Evolutionary conservation across 2,888 invertebrate species (phyloP), one percentile per base, ranked within the genome.

Genomic region (Catocala fraxini): DNA sequence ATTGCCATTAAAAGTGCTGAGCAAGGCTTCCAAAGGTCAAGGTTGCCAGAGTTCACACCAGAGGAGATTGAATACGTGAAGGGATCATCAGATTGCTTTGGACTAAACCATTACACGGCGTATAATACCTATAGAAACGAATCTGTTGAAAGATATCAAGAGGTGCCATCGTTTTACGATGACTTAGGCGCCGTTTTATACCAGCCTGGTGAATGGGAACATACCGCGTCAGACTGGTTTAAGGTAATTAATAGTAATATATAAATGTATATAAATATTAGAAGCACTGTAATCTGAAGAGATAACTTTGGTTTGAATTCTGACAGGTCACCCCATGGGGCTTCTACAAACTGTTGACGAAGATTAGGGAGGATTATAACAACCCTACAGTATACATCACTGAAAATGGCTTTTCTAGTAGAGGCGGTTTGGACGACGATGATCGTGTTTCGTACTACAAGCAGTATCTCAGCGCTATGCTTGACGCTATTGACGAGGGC

Each of bases 71-170:
- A 92, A 47, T 91, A 91, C 55, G 93, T 97, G 12, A 91, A 88
- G 10, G 95, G 93, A 42, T 78, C 83, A 0, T 94, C 95, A 0
- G 97, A 97, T 80, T 97, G 96, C 86, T 95, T 97, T 65, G 97
- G 96, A 9, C 83, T 97, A 6, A 97, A 97, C 75, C 95, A 96
- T 67, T 97, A 97, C 83, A 95, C 95, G 0, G 88, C 95, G 6
- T 81, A 80, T 62, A 75, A 95, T 51, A 89, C 87, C 1, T 93
- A 91, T 7, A 81, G 79, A 73, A 87, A 89, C 56, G 82, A 79
- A 53, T 79, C 83, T 39, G 71, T 66, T 0, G 7, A 39, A 0
- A 75, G 75, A 9, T 65, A 60, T 45, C 75, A 76, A 25, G 61
- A 56, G 5, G 12, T 56, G 5, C 86, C 87, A 0, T 87, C 86